phyloP scores from a whole-genome alignment of 2,888 invertebrate species.

The Pogonocherus hispidulus region DNA sequence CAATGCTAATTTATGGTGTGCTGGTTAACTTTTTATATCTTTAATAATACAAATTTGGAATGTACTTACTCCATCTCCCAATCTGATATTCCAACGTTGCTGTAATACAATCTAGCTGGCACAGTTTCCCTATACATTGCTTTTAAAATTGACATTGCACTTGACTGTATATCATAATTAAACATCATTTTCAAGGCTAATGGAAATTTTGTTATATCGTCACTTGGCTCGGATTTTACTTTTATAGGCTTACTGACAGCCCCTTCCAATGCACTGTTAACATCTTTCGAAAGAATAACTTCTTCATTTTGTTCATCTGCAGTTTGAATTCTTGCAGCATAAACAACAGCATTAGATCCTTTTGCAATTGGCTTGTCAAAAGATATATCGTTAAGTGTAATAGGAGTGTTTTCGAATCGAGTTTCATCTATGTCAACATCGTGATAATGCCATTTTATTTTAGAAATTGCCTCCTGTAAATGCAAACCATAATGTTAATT shows the following conservation, averaged over 20 bases:
- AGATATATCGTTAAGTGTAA: constrained; percentile 74
- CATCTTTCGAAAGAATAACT: background rate
- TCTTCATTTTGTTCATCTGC: constrained; percentile 35
- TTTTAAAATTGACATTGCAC: constrained; percentile 80
- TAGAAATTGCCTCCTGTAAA: constrained; percentile 73
- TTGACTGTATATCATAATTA: constrained; percentile 89
- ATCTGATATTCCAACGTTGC: constrained; percentile 67
- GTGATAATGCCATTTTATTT: constrained; percentile 72
- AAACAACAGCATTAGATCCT: constrained; percentile 87
- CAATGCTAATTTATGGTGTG: too few species aligned
- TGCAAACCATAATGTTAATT: too few species aligned
- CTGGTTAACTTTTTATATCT: too few species aligned
- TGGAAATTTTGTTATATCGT: constrained; percentile 69
- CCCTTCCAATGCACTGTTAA: background rate
- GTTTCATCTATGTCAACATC: constrained; percentile 67
- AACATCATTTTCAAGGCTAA: constrained; percentile 93
- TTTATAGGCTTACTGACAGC: constrained; percentile 9
- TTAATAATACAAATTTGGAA: too few species aligned
- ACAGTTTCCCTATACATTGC: constrained; percentile 88
- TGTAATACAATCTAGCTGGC: constrained; percentile 74
- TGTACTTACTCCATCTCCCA: constrained; percentile 73
- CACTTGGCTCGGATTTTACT: constrained; percentile 38
- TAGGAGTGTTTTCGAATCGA: constrained; percentile 66
- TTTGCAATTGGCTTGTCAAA: constrained; percentile 83
- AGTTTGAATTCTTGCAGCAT: constrained; percentile 75